A percentile compares a stretch with the other conserved stretches of the same genome.
Evolutionary conservation across 2,888 invertebrate genomes (phyloP).

Genomic region (Stratiomys singularior): DNA sequence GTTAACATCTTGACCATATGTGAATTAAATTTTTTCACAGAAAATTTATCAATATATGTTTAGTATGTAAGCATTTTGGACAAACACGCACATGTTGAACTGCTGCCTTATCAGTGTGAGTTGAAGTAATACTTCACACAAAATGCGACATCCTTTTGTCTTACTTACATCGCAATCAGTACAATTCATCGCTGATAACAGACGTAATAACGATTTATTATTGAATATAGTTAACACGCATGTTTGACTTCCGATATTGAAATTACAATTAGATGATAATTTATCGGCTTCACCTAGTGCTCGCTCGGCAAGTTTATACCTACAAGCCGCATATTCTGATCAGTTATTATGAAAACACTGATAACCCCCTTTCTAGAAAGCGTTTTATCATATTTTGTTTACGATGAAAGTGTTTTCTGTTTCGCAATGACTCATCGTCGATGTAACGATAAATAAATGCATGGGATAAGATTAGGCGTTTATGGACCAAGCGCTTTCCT

Average conservation of each 20-base stretch:
- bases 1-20: too few relatives aligned
- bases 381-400: not conserved
- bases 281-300: too few relatives aligned
- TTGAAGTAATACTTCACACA: too few relatives aligned
- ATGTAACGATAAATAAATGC: not conserved
- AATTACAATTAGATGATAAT: not conserved
- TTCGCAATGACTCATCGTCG: not conserved
- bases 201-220: slow-evolving; percentile 7
- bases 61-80: too few relatives aligned
- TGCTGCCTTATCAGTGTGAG: too few relatives aligned
- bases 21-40: too few relatives aligned
- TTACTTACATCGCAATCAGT: too few relatives aligned
- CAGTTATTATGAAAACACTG: not conserved
- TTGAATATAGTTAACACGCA: not conserved
- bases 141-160: too few relatives aligned
- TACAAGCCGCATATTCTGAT: not conserved
- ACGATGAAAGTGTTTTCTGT: not conserved
- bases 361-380: not conserved
- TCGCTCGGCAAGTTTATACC: too few relatives aligned
- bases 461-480: not conserved
- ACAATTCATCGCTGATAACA: not conserved
- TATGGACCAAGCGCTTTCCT: too few relatives aligned
- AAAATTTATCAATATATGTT: too few relatives aligned
- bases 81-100: too few relatives aligned
- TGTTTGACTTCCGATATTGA: slow-evolving; percentile 25